Base-by-base conservation (phyloP, 1,140 invertebrate genomes). In the Drosophila obscura region DNA sequence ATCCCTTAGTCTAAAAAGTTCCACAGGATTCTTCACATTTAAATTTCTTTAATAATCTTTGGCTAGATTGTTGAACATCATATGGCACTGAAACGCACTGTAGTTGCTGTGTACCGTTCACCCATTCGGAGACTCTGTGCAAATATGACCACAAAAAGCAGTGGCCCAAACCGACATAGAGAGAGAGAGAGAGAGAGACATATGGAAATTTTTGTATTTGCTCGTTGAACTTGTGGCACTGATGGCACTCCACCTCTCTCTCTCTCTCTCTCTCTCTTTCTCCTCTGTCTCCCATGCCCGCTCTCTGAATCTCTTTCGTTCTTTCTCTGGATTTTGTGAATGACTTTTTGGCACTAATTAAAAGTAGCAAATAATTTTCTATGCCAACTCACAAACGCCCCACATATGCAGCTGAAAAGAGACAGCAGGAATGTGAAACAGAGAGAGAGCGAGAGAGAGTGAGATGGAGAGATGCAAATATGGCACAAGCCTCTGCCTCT, bases 331-430 rank as follows among this genome's bases (percentile, higher is more conserved):
- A 73, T 73, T 74, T 81, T 73, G 53, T 85, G 73, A 73, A 78
- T 82, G 82, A 87, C 83, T 79, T 85, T 82, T 87, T 85, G 81
- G 75, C 83, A 87, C 82, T 85, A 87, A 87, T 87, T 87, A 87
- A 85, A 87, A 85, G 78, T 79, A 79, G 75, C 75, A 87, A 87
- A 87, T 87, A 76, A 74, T 85, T 84, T 80, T 73, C 61, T 73
- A 65, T 83, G 63, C 72, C 72, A 83, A 77, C 74, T 67, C 64
- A 63, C 69, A 61, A 49, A 66, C 52, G 22, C 51, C 51, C 19
- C 43, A 49, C 50, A 24, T 51, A 44, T 50, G 48, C 56, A 52
- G 43, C 24, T 26, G 44, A 9, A 15, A 26, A 22, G 28, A 35
- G 45, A 11, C 9, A 46, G 24, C 15, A 46, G 26, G 7, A 28